Conservation (phyloP, 2,888 invertebrate genomes). For the Panorpa germanica region DNA sequence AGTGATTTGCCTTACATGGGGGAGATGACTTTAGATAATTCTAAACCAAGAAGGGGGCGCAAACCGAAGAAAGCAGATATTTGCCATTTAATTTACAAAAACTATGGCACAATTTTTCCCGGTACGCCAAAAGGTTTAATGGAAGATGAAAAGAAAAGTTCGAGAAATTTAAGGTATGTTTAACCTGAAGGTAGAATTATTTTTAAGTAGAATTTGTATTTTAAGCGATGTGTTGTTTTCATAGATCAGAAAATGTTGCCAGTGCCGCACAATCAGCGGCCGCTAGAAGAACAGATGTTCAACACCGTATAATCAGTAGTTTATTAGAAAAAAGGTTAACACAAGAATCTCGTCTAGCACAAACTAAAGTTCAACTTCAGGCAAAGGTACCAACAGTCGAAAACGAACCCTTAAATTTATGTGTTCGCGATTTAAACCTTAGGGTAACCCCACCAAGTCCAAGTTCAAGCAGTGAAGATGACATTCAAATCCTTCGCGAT, state of each 20-base stretch:
- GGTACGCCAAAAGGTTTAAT: conserved; percentile 41
- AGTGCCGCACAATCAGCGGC: conserved; percentile 6
- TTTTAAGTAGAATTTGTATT: too few relatives aligned
- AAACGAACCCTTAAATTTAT: conserved; percentile 70
- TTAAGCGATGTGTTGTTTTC: too few relatives aligned
- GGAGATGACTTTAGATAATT: conserved; percentile 76
- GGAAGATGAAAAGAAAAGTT: conserved; percentile 23
- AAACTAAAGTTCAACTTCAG: conserved; percentile 10
- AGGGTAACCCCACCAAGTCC: conserved; percentile 17
- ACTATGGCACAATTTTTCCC: conserved; percentile 73
- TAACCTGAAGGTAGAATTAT: too few relatives aligned
- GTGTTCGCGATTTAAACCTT: conserved; percentile 55
- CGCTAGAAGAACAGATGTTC: conserved; percentile 39
- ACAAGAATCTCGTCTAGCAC: conserved; percentile 27
- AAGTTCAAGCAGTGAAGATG: conserved; percentile 13
- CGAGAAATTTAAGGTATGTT: conserved; percentile 7
- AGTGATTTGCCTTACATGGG: conserved; percentile 84
- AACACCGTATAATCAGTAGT: conserved; percentile 48
- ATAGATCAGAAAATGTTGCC: too few relatives aligned
- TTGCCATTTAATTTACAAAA: conserved; percentile 79
- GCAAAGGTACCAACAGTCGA: conserved; percentile 23
- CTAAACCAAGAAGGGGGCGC: conserved; percentile 66
- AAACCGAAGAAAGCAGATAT: conserved; percentile 88
- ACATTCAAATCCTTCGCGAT: conserved; percentile 8
- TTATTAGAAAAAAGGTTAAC: conserved; percentile 48